phyloP scores from a whole-genome alignment of 2,113 vertebrate genomes.

The Peromyscus californicus region DNA sequence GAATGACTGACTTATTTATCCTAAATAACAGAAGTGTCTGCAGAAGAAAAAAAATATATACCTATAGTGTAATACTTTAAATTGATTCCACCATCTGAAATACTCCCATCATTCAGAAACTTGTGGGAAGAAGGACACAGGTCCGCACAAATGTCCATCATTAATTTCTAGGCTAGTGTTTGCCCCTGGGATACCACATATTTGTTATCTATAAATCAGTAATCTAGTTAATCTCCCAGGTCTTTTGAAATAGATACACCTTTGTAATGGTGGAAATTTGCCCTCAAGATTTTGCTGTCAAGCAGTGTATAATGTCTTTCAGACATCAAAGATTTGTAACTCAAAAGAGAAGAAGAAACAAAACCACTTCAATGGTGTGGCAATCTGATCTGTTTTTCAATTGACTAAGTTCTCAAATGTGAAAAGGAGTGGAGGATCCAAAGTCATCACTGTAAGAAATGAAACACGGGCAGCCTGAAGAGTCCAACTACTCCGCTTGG shows the following conservation, averaged over 20 bases:
- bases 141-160: not conserved
- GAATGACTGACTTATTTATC: not conserved
- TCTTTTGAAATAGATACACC: conserved; percentile 65
- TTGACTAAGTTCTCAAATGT: conserved; percentile 46
- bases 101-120: conserved; percentile 20
- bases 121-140: not conserved
- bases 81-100: conserved; percentile 33
- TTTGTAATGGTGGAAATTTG: conserved; percentile 51
- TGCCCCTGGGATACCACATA: not conserved
- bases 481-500: not conserved
- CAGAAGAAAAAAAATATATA: not conserved
- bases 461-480: not conserved
- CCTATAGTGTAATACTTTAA: not conserved
- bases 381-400: conserved; percentile 50
- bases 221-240: conserved; percentile 48
- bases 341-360: conserved; percentile 56
- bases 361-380: not conserved
- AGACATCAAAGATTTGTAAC: conserved; percentile 47
- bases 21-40: not conserved
- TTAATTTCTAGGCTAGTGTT: conserved; percentile 42
- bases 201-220: conserved; percentile 48
- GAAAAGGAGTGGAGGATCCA: conserved; percentile 3
- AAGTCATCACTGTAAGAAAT: not conserved
- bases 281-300: conserved; percentile 44
- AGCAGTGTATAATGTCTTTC: conserved; percentile 42